Evolutionary conservation across 2,113 vertebrate species (phyloP).

Genomic region (Myrmophylax atrothorax): DNA sequence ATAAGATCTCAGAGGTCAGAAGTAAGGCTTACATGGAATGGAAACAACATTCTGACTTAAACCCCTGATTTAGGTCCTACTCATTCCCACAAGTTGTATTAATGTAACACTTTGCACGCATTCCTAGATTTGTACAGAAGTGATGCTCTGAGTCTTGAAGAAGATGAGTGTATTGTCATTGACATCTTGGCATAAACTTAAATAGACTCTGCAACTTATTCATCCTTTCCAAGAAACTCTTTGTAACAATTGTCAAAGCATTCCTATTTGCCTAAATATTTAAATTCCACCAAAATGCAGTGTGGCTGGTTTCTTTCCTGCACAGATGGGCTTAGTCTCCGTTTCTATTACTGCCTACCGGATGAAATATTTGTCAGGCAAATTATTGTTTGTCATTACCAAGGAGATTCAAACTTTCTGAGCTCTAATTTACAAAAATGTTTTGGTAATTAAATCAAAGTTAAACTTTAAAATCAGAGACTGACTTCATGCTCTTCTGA

Average conservation of each 20-base stretch:
- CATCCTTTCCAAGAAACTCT: fast-evolving
- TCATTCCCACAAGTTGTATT: neutral
- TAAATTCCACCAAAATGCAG: neutral
- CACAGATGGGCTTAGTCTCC: neutral
- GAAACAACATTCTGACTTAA: neutral
- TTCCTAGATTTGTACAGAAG: neutral
- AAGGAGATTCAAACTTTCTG: neutral
- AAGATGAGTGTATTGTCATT: neutral
- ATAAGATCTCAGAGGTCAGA: neutral
- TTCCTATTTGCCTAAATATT: neutral
- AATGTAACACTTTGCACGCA: neutral
- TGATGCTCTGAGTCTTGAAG: neutral
- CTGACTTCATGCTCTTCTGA: neutral
- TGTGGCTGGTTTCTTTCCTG: neutral
- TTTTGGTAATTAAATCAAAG: neutral
- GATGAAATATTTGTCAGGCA: neutral
- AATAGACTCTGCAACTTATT: fast-evolving
- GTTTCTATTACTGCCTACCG: neutral
- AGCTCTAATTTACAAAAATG: neutral
- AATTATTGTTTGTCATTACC: neutral
- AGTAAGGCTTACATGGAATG: neutral
- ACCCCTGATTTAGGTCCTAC: neutral
- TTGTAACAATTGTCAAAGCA: neutral
- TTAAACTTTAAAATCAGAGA: neutral
- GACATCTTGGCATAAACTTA: fast-evolving